Evolutionary conservation across 2,797 vertebrate species (phyloP), one percentile per base, ranked within the genome.

Genomic region (Novumbra hubbsi): DNA sequence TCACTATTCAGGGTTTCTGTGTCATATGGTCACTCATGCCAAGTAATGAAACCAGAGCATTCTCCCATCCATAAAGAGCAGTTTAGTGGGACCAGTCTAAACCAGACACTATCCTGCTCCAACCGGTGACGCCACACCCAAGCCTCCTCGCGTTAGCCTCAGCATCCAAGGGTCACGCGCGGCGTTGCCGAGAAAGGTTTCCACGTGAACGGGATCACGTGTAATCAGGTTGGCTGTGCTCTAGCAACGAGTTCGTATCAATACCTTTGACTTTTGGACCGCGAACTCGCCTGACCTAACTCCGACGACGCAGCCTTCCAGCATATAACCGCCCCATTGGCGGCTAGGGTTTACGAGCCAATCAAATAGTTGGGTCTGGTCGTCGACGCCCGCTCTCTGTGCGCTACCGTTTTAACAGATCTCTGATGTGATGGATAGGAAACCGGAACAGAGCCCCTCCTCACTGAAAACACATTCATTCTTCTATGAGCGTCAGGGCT

Each of bases 1-100:
- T 93, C 93, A 93, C 91, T 92, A 90, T 28, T 92, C 92, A 93
- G 91, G 92, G 90, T 27, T 14, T 3, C n/a, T 17, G 45, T 7
- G 62, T 65, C 78, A 80, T 72, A 50, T 77, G 76, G 57, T 1
- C 28, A 74, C 30, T 48, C 52, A 69, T 11, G 30, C 50, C 21
- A 3, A 55, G 15, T 57, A 60, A 6, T 27, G 70, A 60, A 60
- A 60, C 55, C 24, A 24, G 55, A 60, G 4, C 3, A 4, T 24
- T 21, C 17, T 65, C 7, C 27, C 28, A 17, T 16, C 30, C 27
- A 34, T 65, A 64, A 64, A 28, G 62, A 12, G 28, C 12, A 11
- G n/a, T 21, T 1, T 21, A 57, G 55, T 57, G 21, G 16, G 24
- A 79, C 70, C 55, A 70, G 73, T 73, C 71, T 49, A 72, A 73